Percentiles rank a stretch among this genome's conserved stretches.
Conservation (phyloP, 2,888 invertebrate species). For the Embidobia sp. region DNA sequence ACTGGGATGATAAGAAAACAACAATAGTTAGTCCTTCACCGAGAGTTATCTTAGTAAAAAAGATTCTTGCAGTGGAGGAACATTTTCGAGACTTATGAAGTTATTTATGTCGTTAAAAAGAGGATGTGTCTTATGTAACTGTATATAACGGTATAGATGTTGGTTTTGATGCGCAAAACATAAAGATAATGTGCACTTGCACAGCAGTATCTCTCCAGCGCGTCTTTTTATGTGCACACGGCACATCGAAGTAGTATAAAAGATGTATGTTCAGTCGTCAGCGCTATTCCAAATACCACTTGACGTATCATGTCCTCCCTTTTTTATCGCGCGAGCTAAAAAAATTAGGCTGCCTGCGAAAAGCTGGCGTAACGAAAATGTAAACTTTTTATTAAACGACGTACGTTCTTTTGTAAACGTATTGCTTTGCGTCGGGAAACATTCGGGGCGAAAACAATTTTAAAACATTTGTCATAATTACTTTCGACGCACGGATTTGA, state of each 20-base stretch:
- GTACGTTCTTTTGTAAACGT: slow-evolving; percentile 2
- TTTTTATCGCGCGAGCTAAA: not conserved
- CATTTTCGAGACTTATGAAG: no score
- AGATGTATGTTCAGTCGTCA: slow-evolving; percentile 62
- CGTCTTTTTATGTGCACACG: slow-evolving; percentile 15
- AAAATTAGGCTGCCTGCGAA: slow-evolving; percentile 17
- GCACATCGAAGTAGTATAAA: slow-evolving; percentile 60
- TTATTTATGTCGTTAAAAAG: slow-evolving; percentile 1
- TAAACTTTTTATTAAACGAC: slow-evolving; percentile 13
- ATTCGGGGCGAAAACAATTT: slow-evolving; percentile 26
- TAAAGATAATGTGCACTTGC: slow-evolving; percentile 6
- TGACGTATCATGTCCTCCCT: slow-evolving; percentile 1
- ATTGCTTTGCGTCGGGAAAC: slow-evolving; percentile 17
- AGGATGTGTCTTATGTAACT: not conserved
- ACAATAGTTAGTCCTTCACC: no score
- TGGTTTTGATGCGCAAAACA: slow-evolving; percentile 11
- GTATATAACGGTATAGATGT: not conserved
- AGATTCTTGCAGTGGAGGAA: no score
- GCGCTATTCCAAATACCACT: slow-evolving; percentile 11
- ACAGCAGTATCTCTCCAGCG: slow-evolving; percentile 3
- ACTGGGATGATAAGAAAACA: no score
- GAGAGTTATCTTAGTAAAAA: no score
- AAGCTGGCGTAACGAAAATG: slow-evolving; percentile 25
- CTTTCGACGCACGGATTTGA: slow-evolving; percentile 56
- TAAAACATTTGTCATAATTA: slow-evolving; percentile 59